Conservation (phyloP, 2,888 invertebrate species). For the Lepetodrilus schrolli region DNA sequence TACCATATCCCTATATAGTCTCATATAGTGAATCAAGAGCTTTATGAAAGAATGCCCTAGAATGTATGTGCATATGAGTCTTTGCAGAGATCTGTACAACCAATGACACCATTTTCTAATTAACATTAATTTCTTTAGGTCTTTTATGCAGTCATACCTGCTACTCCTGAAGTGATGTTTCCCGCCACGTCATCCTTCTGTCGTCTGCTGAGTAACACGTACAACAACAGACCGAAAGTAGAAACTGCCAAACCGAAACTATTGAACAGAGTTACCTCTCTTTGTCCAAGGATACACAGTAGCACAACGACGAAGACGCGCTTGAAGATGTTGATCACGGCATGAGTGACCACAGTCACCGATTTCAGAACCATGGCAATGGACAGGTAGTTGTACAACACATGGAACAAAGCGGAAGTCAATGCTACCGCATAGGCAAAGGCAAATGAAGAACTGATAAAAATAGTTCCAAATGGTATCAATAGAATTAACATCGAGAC, state of each 20-base stretch:
- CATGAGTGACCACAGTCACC: slow-evolving; percentile 48
- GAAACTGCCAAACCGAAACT: slow-evolving; percentile 35
- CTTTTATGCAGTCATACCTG: too few relatives aligned
- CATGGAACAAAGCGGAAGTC: slow-evolving; percentile 45
- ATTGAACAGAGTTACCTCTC: slow-evolving; percentile 35
- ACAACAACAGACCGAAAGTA: slow-evolving; percentile 13
- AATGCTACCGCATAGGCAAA: neutral
- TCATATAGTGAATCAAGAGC: too few relatives aligned
- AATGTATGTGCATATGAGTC: too few relatives aligned
- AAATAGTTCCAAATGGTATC: neutral
- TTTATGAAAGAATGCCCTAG: too few relatives aligned
- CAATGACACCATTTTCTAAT: too few relatives aligned
- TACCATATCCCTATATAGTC: too few relatives aligned
- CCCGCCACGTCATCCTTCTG: too few relatives aligned
- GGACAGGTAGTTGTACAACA: slow-evolving; percentile 48
- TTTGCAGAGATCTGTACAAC: too few relatives aligned
- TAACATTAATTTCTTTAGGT: too few relatives aligned
- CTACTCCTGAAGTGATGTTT: too few relatives aligned
- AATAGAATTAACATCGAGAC: neutral
- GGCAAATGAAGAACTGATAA: neutral
- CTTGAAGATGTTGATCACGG: slow-evolving; percentile 49
- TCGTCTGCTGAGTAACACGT: too few relatives aligned
- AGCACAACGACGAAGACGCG: slow-evolving; percentile 46
- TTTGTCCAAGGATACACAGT: slow-evolving; percentile 40
- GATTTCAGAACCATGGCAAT: slow-evolving; percentile 40